Evolutionary conservation across 2,797 vertebrate genomes (phyloP).

Genomic region (Apogon hyalosoma): DNA sequence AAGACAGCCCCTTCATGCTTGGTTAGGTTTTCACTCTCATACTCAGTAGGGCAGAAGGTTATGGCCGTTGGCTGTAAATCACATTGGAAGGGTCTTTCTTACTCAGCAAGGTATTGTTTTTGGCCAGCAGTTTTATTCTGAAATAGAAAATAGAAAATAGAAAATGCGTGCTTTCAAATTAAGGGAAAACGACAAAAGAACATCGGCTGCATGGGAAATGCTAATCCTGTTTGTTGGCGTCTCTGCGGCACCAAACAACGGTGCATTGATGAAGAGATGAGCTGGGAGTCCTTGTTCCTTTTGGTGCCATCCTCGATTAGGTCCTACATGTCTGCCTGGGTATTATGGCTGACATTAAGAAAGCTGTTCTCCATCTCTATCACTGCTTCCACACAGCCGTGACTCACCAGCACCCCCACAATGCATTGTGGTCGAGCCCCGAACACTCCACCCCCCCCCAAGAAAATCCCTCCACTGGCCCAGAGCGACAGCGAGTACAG

Average conservation of each 20-base stretch:
- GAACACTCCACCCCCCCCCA: constrained; percentile 30
- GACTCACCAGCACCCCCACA: constrained; percentile 67
- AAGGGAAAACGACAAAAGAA: constrained; percentile 27
- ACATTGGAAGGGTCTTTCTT: constrained; percentile 51
- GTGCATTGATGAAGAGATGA: constrained; percentile 41
- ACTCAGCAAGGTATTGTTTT: constrained; percentile 45
- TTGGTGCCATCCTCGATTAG: constrained; percentile 67
- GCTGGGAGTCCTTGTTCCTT: constrained; percentile 46
- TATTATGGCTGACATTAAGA: constrained; percentile 68
- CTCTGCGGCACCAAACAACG: constrained; percentile 19
- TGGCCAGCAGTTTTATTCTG: constrained; percentile 14
- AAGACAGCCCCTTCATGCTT: constrained; percentile 70
- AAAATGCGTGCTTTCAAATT: constrained; percentile 21
- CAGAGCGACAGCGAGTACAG: constrained; percentile 54
- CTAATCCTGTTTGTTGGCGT: constrained; percentile 38
- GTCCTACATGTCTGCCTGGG: constrained; percentile 56
- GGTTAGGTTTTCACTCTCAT: constrained; percentile 70
- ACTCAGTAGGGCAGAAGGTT: constrained; percentile 64
- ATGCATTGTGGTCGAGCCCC: constrained; percentile 50
- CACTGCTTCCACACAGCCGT: constrained; percentile 54
- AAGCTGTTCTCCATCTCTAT: constrained; percentile 68
- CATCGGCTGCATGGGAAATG: constrained; percentile 6
- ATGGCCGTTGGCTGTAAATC: constrained; percentile 54
- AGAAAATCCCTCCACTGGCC: constrained; percentile 61
- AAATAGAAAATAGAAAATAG: constrained; percentile 17